Base-by-base conservation (phyloP, 2,888 invertebrate species). In the Gisinianus flammeolus region DNA sequence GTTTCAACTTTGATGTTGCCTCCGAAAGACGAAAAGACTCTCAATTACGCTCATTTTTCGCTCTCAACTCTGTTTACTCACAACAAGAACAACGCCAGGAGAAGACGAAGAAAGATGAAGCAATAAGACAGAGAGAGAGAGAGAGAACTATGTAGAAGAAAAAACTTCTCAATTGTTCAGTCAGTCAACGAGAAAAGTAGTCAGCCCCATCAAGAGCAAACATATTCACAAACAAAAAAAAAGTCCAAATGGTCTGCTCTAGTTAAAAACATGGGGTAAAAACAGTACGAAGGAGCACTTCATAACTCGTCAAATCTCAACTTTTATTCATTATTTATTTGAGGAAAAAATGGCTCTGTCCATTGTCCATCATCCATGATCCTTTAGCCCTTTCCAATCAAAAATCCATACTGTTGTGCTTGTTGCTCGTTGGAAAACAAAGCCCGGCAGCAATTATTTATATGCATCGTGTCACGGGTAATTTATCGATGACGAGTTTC, bases 401-500 rank as follows among this genome's bases (percentile, higher is more conserved):
- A 75, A 54, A 76, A 79, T 56, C 72, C 77, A 78, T 72, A 76
- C 26, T 76, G 19, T 26, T 28, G 19, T 35, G 8, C 24, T 30
- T 62, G 22, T 69, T 68, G 76, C 24, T 30, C 28, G 71, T 64
- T 33, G 22, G 77, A 62, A 56, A 79, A 78, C 76, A 78, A 81
- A 81, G 79, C 79, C 81, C 81, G 8, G 78, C 78, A 77, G 79
- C 79, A 81, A 81, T 79, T 79, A 79, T 81, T 79, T 81, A 78
- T 71, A 75, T 76, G 69, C 68, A 70, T 76, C 79, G 69, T 80
- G 80, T 80, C 80, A 81, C 24, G 76, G 77, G 75, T 81, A 81
- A 81, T 81, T 81, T 81, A 81, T 81, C 77, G 80, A 81, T 80
- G 80, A 81, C 75, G 74, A 80, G 76, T 64, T 68, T 33, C 24